phyloP scores from a whole-genome alignment of 2,797 vertebrate species.

The Furcifer pardalis region DNA sequence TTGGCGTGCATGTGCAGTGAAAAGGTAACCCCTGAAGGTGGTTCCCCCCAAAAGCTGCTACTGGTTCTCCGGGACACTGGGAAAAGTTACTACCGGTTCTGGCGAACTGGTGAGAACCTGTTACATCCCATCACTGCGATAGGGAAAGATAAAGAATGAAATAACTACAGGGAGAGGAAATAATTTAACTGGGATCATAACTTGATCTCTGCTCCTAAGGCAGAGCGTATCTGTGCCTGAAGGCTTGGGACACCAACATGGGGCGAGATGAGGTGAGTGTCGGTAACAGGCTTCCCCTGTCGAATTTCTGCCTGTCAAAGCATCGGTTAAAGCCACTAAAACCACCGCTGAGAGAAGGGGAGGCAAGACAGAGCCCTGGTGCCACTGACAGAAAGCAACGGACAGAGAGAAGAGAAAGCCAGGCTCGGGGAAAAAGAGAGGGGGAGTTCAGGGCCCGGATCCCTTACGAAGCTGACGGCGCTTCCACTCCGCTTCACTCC shows the following conservation, averaged over 20 bases:
- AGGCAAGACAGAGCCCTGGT: no score
- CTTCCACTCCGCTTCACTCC: slow-evolving; percentile 67
- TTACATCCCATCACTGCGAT: no score
- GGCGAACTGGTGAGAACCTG: no score
- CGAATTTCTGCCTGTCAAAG: neutral
- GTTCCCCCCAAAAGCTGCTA: no score
- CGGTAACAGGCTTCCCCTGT: neutral
- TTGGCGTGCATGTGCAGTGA: no score
- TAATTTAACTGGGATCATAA: neutral
- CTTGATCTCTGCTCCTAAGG: no score
- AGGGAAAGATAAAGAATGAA: neutral
- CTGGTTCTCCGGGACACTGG: no score
- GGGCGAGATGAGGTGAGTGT: neutral
- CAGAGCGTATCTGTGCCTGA: no score
- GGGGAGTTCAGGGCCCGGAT: slow-evolving; percentile 40
- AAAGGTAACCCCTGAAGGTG: no score
- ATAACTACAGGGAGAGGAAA: neutral
- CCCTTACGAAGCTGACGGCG: slow-evolving; percentile 78
- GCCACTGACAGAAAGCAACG: no score
- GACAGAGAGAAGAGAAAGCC: neutral
- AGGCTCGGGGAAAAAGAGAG: no score
- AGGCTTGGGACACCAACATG: neutral
- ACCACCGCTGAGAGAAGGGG: neutral
- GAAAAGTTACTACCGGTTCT: no score
- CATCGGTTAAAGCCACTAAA: neutral